A percentile compares a stretch with the other conserved stretches of the same genome.
Conservation (phyloP, 2,888 invertebrate genomes). For the Scaptomyza parva region DNA sequence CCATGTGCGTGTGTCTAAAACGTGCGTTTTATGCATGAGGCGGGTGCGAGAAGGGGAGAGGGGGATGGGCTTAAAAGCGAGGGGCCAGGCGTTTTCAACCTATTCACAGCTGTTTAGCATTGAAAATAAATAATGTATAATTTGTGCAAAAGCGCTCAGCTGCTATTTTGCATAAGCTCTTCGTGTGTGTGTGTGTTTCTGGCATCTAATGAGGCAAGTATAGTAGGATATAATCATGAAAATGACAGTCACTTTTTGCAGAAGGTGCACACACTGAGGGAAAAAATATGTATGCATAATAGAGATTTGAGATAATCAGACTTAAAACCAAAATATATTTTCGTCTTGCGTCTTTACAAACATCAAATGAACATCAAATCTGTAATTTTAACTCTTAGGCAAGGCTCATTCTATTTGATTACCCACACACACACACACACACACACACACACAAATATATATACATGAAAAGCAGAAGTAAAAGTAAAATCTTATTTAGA, state of each 20-base stretch:
- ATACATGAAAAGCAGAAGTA: neutral
- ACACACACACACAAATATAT: slow-evolving; percentile 41
- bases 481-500: slow-evolving; percentile 42
- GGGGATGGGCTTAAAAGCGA: neutral
- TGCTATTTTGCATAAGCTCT: slow-evolving; percentile 41
- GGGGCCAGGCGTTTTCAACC: neutral
- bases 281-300: neutral
- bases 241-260: slow-evolving; percentile 14
- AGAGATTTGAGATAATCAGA: neutral
- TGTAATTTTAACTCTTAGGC: slow-evolving; percentile 61
- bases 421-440: slow-evolving; percentile 44
- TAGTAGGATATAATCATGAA: slow-evolving; percentile 3
- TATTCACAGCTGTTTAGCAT: slow-evolving; percentile 31
- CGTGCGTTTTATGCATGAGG: slow-evolving; percentile 1
- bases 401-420: slow-evolving; percentile 67
- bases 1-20: slow-evolving; percentile 22
- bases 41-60: neutral
- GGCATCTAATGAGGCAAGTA: slow-evolving; percentile 49
- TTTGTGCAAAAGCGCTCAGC: slow-evolving; percentile 16
- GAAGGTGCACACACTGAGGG: slow-evolving; percentile 14
- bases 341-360: slow-evolving; percentile 5
- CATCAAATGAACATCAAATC: slow-evolving; percentile 61
- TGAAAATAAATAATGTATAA: slow-evolving; percentile 65
- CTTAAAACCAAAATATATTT: neutral
- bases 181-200: slow-evolving; percentile 3